Evolutionary conservation across 2,113 vertebrate species (phyloP), one percentile per base, ranked within the genome.

Genomic region (Malurus alboscapulatus): DNA sequence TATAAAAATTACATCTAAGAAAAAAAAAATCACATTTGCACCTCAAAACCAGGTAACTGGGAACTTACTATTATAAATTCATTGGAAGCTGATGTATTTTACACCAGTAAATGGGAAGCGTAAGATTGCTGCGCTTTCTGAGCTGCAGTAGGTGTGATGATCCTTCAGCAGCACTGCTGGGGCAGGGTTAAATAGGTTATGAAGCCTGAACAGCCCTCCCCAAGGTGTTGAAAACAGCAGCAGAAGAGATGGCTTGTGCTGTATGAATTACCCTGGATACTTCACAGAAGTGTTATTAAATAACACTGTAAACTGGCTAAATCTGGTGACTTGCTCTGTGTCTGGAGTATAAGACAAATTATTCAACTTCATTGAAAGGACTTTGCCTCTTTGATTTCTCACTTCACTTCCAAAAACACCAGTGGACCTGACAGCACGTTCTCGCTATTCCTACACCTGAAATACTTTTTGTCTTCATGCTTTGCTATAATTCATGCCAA

Each of bases 1-100:
- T 80, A 90, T 79, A 94, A 95, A 94, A 92, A 88, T 73, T 85
- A 80, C 61, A 92, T 77, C 68, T 68, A 34, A 73, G 93, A 66
- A 89, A 91, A 90, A 84, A 51, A 87, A 58, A 26, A 8, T 59
- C 84, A 74, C 75, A 94, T 92, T 94, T 94, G 61, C 68, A 91
- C 92, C 87, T 90, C 90, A 90, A 96, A 95, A 94, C 27, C 67
- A 86, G 82, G 75, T 94, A 88, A 78, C 91, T 32, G 36, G 53
- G 68, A 90, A 86, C 65, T 83, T 63, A 77, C 21, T 76, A 66
- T 83, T 92, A 85, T 63, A 85, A 88, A 90, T 85, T 87, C 53
- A 91, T 58, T 67, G 78, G 67, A 86, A 79, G 21, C 20, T 66
- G 51, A 80, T 90, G 51, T 9, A 77, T 90, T 93, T 90, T 85